Percentiles rank a stretch among this genome's conserved stretches.
These are phyloP conservation scores for Meda fulgida DNA, from an alignment of 2,797 vertebrate species.

Conservation along the genomic window DNA sequence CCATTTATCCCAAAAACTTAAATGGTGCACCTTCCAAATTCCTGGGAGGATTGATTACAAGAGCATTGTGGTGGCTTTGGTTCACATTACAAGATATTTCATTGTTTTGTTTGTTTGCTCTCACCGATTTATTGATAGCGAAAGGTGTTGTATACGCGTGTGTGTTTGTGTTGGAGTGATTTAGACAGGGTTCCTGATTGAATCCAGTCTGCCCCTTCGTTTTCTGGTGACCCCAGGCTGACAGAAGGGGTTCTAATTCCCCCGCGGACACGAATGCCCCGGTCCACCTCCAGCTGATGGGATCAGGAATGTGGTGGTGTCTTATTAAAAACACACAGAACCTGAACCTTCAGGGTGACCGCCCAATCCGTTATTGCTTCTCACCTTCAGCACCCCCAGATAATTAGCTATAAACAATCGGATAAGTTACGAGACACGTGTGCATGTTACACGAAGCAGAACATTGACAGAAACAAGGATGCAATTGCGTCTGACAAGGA, in stretches of 20 bases:
- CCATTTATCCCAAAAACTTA: conserved; percentile 55
- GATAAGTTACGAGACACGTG: conserved; percentile 7
- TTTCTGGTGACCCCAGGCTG: conserved; percentile 64
- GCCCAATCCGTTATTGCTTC: conserved; percentile 61
- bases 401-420: conserved; percentile 55
- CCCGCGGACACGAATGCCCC: conserved; percentile 60
- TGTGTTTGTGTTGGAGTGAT: conserved; percentile 55
- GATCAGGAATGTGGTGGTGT: conserved; percentile 75
- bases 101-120: conserved; percentile 29
- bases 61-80: conserved; percentile 38
- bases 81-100: conserved; percentile 37
- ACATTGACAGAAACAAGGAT: conserved; percentile 20
- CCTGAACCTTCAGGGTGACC: conserved; percentile 13
- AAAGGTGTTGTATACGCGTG: conserved; percentile 33
- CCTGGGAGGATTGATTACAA: conserved; percentile 48
- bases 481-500: conserved; percentile 10
- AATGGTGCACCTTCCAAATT: conserved; percentile 47
- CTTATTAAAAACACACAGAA: conserved; percentile 73
- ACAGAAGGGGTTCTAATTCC: conserved; percentile 73
- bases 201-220: conserved; percentile 65
- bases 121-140: conserved; percentile 35
- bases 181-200: conserved; percentile 68
- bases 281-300: conserved; percentile 75
- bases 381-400: conserved; percentile 58
- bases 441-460: conserved; percentile 15